These are phyloP conservation scores for Hoplodrina ambigua DNA, from an alignment of 2,888 invertebrate species.

Conservation along the genomic window DNA sequence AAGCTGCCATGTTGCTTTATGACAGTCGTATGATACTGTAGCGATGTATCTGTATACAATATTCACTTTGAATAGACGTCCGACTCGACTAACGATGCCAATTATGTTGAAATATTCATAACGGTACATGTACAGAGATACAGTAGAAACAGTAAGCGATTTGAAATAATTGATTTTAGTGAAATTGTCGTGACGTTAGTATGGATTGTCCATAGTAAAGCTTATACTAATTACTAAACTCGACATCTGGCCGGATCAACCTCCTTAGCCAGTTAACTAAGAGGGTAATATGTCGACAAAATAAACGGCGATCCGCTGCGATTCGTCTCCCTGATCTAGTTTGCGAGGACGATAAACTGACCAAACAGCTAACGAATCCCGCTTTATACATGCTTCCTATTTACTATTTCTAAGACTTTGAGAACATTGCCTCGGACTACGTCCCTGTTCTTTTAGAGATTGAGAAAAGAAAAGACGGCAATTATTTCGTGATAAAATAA, in stretches of 20 bases:
- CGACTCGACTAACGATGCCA: slow-evolving; percentile 34
- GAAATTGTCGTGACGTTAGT: slow-evolving; percentile 53
- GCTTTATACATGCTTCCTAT: slow-evolving; percentile 44
- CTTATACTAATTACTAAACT: slow-evolving; percentile 69
- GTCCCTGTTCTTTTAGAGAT: slow-evolving; percentile 12
- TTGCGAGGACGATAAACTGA: slow-evolving; percentile 55
- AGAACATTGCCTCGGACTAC: slow-evolving; percentile 26
- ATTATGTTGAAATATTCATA: slow-evolving; percentile 57
- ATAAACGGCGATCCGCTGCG: slow-evolving; percentile 68
- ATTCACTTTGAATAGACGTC: slow-evolving; percentile 45
- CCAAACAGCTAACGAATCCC: slow-evolving; percentile 59
- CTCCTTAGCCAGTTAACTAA: slow-evolving; percentile 70
- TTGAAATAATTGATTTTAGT: slow-evolving; percentile 42
- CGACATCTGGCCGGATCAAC: slow-evolving; percentile 68
- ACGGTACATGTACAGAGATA: slow-evolving; percentile 10
- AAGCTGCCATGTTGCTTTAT: slow-evolving; percentile 40
- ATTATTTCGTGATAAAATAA: slow-evolving; percentile 28
- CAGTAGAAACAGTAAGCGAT: not conserved
- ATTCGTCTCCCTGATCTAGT: slow-evolving; percentile 66
- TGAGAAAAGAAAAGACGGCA: slow-evolving; percentile 8
- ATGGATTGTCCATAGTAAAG: slow-evolving; percentile 68
- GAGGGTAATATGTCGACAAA: slow-evolving; percentile 72
- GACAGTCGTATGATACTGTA: slow-evolving; percentile 37
- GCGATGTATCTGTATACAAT: slow-evolving; percentile 31
- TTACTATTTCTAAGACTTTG: slow-evolving; percentile 51